These are phyloP conservation scores for Phaethon lepturus DNA, from an alignment of 2,113 vertebrate genomes.

Conservation along the genomic window DNA sequence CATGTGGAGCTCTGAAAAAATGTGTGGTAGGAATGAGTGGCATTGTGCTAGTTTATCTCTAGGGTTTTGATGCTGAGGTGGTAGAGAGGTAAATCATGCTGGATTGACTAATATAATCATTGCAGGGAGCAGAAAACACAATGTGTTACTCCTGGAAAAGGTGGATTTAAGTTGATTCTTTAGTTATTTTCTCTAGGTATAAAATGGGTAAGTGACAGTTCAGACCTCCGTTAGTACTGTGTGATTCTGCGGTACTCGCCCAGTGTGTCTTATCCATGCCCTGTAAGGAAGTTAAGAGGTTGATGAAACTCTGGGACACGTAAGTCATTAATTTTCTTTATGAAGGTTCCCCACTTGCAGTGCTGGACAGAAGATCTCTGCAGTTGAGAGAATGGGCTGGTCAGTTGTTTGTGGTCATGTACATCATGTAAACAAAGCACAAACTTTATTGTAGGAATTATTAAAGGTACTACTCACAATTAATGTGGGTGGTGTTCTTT, in stretches of 20 bases:
- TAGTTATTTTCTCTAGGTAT: background rate
- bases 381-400: background rate
- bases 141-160: background rate
- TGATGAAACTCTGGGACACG: background rate
- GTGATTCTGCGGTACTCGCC: background rate
- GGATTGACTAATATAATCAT: background rate
- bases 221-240: background rate
- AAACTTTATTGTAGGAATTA: background rate
- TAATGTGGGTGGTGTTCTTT: background rate
- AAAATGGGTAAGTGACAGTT: background rate
- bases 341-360: background rate
- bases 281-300: background rate
- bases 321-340: background rate
- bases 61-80: background rate
- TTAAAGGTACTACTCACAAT: background rate
- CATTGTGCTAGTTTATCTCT: background rate
- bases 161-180: background rate
- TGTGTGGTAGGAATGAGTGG: rapidly evolving
- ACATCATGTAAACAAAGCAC: background rate
- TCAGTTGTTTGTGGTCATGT: background rate
- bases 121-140: background rate
- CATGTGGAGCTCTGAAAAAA: background rate
- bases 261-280: rapidly evolving
- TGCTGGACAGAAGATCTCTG: background rate
- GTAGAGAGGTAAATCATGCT: background rate